These are phyloP conservation scores for Miniopterus natalensis DNA, from an alignment of 2,113 vertebrate species.

Conservation along the genomic window DNA sequence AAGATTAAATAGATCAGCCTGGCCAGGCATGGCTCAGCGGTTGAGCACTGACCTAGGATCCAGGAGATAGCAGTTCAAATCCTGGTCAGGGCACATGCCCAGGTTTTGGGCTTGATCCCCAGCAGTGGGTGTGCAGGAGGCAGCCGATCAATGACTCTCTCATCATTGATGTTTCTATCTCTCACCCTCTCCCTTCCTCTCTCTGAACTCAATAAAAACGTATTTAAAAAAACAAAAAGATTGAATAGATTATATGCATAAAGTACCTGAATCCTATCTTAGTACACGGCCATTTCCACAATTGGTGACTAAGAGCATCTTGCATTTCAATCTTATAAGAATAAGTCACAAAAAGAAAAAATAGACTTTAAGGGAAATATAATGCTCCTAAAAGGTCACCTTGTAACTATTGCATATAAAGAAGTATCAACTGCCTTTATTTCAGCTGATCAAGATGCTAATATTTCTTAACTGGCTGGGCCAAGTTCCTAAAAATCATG, in stretches of 20 bases:
- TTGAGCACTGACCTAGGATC: no score
- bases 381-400: background rate
- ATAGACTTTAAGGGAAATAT: background rate
- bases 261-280: conserved; percentile 7
- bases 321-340: conserved; percentile 20
- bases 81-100: no score
- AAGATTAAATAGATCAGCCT: background rate
- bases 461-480: background rate
- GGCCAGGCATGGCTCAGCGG: no score
- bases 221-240: background rate
- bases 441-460: background rate
- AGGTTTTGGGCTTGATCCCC: no score
- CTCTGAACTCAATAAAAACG: no score
- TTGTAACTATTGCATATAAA: background rate
- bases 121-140: no score
- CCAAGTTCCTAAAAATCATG: background rate
- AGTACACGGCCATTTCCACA: background rate
- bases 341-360: background rate
- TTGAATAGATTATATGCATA: background rate
- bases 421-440: background rate
- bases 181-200: no score
- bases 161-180: no score
- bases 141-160: no score
- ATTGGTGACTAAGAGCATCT: background rate
- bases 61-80: no score